Percentiles rank a stretch among this genome's conserved stretches.
Evolutionary conservation across 2,888 invertebrate species (phyloP).

Genomic region (Heliconius cydno): DNA sequence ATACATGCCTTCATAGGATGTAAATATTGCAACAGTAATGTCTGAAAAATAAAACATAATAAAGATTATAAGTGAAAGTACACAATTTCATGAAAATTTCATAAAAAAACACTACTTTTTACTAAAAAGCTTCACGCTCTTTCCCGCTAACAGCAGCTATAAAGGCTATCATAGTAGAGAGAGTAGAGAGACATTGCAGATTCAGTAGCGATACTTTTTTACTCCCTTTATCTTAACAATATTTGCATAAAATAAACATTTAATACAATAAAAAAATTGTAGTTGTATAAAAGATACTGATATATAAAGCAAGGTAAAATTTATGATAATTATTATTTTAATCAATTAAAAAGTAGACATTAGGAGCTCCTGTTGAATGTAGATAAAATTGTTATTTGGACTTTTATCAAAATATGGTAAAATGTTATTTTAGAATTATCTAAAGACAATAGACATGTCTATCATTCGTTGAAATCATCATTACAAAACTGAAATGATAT

Average conservation of each 20-base stretch:
- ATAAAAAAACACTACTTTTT: too few species aligned
- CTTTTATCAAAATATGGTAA: conserved; percentile 1
- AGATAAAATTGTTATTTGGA: neutral
- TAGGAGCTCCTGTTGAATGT: neutral
- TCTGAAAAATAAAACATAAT: conserved; percentile 73
- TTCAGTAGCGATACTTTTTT: too few species aligned
- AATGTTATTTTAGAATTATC: neutral
- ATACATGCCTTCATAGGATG: conserved; percentile 78
- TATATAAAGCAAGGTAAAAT: neutral
- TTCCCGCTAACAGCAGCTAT: neutral
- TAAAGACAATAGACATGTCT: neutral
- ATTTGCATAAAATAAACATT: neutral
- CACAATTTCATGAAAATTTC: too few species aligned
- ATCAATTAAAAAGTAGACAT: conserved; percentile 13
- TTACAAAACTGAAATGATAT: neutral
- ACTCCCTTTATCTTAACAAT: too few species aligned
- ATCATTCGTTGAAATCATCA: neutral
- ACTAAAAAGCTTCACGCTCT: neutral
- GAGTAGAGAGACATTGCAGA: too few species aligned
- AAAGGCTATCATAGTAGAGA: too few species aligned
- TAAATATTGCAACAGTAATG: conserved; percentile 86
- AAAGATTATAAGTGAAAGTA: neutral
- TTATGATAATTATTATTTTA: neutral
- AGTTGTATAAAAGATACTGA: neutral
- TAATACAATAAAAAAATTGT: neutral